These are phyloP conservation scores for Natrix natrix DNA, from an alignment of 2,797 vertebrate genomes.

Conservation along the genomic window DNA sequence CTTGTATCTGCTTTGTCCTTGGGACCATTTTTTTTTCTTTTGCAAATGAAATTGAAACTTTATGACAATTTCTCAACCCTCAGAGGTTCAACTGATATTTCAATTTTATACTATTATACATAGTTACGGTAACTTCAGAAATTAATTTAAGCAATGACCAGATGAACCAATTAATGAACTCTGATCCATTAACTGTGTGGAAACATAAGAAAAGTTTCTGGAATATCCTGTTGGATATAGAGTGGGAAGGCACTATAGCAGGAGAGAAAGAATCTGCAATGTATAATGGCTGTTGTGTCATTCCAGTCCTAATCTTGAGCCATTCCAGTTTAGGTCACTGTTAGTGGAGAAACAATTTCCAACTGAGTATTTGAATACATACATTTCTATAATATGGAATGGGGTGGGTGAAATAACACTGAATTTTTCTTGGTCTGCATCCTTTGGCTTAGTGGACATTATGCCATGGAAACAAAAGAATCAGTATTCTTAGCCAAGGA, in stretches of 20 bases:
- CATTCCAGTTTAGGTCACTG: background rate
- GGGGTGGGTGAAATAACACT: background rate
- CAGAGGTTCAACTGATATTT: background rate
- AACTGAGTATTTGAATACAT: background rate
- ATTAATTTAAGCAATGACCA: background rate
- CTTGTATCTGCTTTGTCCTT: background rate
- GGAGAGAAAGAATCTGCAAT: background rate
- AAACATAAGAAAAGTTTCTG: background rate
- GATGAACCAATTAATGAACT: background rate
- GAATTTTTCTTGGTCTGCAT: background rate
- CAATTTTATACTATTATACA: background rate
- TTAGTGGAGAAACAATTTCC: background rate
- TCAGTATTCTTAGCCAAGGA: too few relatives aligned
- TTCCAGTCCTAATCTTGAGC: background rate
- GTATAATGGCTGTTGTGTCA: background rate
- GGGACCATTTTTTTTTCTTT: rapidly evolving
- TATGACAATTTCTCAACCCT: background rate
- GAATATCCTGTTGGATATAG: background rate
- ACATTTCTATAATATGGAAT: background rate
- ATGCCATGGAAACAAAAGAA: background rate
- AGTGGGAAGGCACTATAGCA: background rate
- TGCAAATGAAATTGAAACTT: background rate
- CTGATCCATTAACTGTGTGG: background rate
- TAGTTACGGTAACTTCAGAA: background rate
- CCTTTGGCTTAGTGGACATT: background rate